phyloP scores from a whole-genome alignment of 2,113 vertebrate genomes.

The Terrapene triunguis region DNA sequence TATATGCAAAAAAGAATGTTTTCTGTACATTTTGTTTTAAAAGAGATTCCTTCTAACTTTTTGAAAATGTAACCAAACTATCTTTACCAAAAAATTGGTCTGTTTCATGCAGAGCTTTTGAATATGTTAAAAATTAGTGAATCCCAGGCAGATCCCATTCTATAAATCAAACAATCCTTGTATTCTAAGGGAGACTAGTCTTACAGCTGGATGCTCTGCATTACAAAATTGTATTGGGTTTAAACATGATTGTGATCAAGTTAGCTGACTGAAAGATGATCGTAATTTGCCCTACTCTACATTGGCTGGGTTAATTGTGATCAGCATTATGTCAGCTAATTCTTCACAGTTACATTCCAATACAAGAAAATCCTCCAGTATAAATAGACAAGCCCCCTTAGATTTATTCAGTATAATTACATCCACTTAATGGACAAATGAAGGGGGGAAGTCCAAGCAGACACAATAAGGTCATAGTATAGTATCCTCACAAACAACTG shows the following conservation, averaged over 20 bases:
- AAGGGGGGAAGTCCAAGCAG: not conserved
- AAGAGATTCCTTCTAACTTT: not conserved
- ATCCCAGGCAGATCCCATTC: not conserved
- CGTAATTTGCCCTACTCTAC: conserved; percentile 31
- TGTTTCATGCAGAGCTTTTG: not conserved
- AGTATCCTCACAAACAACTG: not conserved
- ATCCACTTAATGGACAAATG: not conserved
- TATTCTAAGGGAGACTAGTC: not conserved
- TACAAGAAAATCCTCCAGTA: not conserved
- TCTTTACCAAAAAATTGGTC: not conserved
- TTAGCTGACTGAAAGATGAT: not conserved
- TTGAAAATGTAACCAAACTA: not conserved
- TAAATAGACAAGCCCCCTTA: not conserved
- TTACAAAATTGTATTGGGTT: not conserved
- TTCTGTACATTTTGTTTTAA: not conserved
- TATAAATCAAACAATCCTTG: not conserved
- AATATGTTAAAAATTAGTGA: not conserved
- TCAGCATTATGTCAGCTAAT: conserved; percentile 19
- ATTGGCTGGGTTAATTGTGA: not conserved
- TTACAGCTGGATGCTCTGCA: not conserved
- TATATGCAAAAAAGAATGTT: not conserved
- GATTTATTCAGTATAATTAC: not conserved
- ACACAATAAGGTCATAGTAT: not conserved
- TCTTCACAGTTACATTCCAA: conserved; percentile 31
- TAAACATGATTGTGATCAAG: not conserved